Percentiles rank a stretch among this genome's conserved stretches.
Conservation (phyloP, 2,888 invertebrate genomes). For the Fragum sueziense region DNA sequence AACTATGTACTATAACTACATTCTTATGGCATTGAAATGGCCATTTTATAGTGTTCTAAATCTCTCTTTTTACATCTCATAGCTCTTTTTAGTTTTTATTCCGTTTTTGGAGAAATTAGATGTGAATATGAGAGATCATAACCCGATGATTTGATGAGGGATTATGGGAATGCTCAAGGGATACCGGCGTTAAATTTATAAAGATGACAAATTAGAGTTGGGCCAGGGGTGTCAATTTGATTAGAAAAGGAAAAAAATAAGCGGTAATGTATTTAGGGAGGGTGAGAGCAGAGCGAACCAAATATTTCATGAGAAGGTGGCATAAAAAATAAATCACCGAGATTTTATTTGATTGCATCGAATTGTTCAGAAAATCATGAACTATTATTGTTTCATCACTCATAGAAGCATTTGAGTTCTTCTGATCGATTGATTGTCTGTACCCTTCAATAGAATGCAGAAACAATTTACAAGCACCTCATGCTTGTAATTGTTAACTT, state of each 20-base stretch:
- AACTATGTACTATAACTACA: too few species aligned
- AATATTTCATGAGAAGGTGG: conserved; percentile 13
- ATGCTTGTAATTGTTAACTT: too few species aligned
- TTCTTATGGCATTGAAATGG: too few species aligned
- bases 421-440: too few species aligned
- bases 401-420: neutral
- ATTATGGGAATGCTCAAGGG: conserved; percentile 40
- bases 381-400: conserved; percentile 6
- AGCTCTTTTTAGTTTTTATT: neutral
- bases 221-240: conserved; percentile 53
- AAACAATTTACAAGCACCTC: too few species aligned
- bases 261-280: conserved; percentile 19
- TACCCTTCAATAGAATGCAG: too few species aligned
- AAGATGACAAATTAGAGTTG: conserved; percentile 56
- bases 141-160: conserved; percentile 55
- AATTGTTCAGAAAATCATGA: neutral
- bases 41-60: too few species aligned
- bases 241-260: conserved; percentile 44
- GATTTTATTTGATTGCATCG: conserved; percentile 8
- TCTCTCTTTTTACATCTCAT: too few species aligned
- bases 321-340: conserved; percentile 7
- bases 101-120: conserved; percentile 47
- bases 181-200: conserved; percentile 49
- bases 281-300: conserved; percentile 11
- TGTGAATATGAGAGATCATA: conserved; percentile 61